Evolutionary conservation across 2,888 invertebrate genomes (phyloP).

Genomic region (Ochlodes sylvanus): DNA sequence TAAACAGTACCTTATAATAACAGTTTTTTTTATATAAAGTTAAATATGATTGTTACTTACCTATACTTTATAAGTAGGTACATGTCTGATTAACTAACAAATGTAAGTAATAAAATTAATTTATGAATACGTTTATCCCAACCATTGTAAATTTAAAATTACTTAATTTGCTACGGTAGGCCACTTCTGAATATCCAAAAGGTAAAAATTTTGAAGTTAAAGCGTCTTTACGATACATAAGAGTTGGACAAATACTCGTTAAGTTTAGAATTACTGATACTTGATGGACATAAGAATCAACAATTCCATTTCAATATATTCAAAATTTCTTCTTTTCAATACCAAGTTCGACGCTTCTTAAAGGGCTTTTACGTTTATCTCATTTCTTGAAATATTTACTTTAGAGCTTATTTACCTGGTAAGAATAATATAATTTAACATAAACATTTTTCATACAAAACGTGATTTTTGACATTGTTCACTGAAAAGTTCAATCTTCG

Average conservation of each 20-base stretch:
- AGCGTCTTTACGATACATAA: not conserved
- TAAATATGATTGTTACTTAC: too few species aligned
- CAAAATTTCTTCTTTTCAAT: conserved; percentile 1
- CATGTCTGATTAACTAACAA: too few species aligned
- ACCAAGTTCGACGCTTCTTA: conserved; percentile 1
- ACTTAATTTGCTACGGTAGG: not conserved
- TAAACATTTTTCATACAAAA: too few species aligned
- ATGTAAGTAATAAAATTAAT: not conserved
- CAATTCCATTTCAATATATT: not conserved
- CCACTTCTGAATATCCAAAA: conserved; percentile 3
- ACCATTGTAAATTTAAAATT: not conserved
- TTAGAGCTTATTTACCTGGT: not conserved
- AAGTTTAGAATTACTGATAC: conserved; percentile 2
- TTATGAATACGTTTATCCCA: not conserved
- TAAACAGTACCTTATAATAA: too few species aligned
- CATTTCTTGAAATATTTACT: not conserved
- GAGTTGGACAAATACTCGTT: not conserved
- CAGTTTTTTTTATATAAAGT: too few species aligned
- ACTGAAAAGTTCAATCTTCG: too few species aligned
- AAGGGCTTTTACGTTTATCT: not conserved
- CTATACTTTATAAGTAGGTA: too few species aligned
- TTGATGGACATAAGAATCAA: conserved; percentile 10
- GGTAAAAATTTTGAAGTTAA: not conserved
- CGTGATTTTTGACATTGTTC: too few species aligned
- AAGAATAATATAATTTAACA: not conserved